Base-by-base conservation (phyloP, 2,113 vertebrate genomes). In the Ictalurus furcatus region DNA sequence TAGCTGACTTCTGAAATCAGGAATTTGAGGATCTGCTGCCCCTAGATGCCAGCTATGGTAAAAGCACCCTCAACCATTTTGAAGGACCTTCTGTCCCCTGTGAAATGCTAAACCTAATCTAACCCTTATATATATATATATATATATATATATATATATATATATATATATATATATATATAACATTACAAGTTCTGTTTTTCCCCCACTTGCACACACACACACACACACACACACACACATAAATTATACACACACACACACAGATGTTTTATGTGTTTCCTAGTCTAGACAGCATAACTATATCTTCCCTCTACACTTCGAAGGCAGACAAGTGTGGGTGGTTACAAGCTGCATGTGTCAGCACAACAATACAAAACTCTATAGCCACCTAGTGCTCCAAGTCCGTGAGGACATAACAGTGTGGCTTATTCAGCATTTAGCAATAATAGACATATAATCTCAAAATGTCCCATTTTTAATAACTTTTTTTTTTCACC, bases 1-100 rank as follows among this genome's bases (percentile, higher is more conserved):
- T 54, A 87, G 52, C 71, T 59, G 52, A 86, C 48, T 69, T 61
- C 23, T 16, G 37, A 40, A 89, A 89, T 30, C 21, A 59, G 52
- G 88, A 86, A 69, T 86, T 78, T 89, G 84, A 85, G 80, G 74
- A 85, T 89, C 37, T 89, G 76, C 88, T 89, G 88, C 88, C 88
- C 52, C 88, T 67, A 85, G 84, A 40, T 84, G 74, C 11, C 44
- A 59, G 23, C 74, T 59, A 25, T 37, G 28, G 59, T 52, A 79
- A 40, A 14, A 37, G 19, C 30, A n/a, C 40, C 56, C 54, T 85
- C 67, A 69, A 85, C 83, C 83, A 85, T 89, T 83, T 89, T 85
- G 61, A 85, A 85, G 48, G 59, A 44, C 30, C n/a, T 44, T 85
- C 80, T 23, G 48, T 69, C 59, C 54, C 23, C 59, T 79, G 56